Base-by-base conservation (phyloP, 2,797 vertebrate genomes). In the Melanotaenia nigrans region DNA sequence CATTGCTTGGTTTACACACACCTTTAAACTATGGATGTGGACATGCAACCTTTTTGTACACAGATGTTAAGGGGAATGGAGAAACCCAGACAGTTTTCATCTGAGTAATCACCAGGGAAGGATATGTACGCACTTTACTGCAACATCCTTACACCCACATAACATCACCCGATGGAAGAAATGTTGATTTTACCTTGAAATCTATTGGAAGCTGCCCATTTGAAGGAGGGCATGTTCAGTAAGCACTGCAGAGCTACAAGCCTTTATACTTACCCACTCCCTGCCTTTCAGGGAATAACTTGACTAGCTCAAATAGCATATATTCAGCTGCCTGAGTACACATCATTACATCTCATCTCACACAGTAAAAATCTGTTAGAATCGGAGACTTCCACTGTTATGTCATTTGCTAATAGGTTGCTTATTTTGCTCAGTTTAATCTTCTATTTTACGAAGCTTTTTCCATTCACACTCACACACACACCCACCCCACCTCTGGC, bases 131-230 rank as follows among this genome's bases (percentile, higher is more conserved):
- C 0, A 9, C 20, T 20, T 62, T 24, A 25, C 61, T 30, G 65
- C 24, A 59, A 64, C 47, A 66, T 70, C 51, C 57, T 69, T 77
- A 75, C 69, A 78, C 38, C 57, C 18, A 40, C 28, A 72, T 63
- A 69, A 68, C 61, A 75, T 82, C 69, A 83, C 83, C 66, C 62
- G 78, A 77, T 73, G 42, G 66, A 85, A 81, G 69, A 74, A 68
- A 42, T 66, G 58, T 82, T 75, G 38, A 68, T 58, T 71, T 14
- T 33, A 68, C 32, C 30, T 55, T 28, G 25, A 53, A 56, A 67
- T 63, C 40, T 12, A 63, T 40, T 64, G 60, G 32, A 72, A 82
- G 5, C 10, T 59, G 25, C 9, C 13, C 32, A 65, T 56, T 68
- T 67, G 32, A 76, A 63, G 64, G 28, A 45, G 35, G 40, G 55